Percentiles rank a stretch among this genome's conserved stretches.
These are phyloP conservation scores for Teleogryllus oceanicus DNA, from an alignment of 2,888 invertebrate species.

Conservation along the genomic window DNA sequence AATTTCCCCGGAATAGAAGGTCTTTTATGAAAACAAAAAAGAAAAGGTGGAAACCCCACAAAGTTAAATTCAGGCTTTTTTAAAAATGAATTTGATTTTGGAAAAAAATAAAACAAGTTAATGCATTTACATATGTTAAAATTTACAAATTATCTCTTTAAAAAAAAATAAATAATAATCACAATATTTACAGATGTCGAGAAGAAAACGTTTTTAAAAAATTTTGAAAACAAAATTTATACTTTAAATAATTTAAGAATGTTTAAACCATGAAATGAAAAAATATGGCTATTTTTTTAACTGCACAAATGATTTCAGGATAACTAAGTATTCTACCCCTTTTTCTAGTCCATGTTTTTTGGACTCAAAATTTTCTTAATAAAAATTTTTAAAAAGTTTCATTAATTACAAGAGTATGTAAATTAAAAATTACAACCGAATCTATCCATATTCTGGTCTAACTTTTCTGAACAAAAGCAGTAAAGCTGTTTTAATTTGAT, in stretches of 20 bases:
- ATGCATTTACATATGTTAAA: background rate
- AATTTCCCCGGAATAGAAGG: no score
- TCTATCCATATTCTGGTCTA: no score
- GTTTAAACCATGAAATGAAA: no score
- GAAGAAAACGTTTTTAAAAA: background rate
- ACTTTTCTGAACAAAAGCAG: no score
- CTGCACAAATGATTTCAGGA: background rate
- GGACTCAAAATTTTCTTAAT: background rate
- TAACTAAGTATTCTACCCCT: background rate
- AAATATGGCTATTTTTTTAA: no score
- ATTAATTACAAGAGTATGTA: background rate
- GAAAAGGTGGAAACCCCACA: background rate
- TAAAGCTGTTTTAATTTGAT: no score
- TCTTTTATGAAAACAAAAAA: no score
- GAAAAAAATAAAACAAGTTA: background rate
- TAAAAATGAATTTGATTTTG: background rate
- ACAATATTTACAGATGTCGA: background rate
- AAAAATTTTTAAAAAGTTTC: background rate
- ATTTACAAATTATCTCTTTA: background rate
- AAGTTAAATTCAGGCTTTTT: background rate
- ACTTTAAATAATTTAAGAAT: no score
- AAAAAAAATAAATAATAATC: background rate
- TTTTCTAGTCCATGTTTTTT: background rate
- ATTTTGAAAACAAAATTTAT: background rate
- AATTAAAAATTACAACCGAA: background rate